Conservation (phyloP, 2,888 invertebrate genomes). For the Drosophila testacea region DNA sequence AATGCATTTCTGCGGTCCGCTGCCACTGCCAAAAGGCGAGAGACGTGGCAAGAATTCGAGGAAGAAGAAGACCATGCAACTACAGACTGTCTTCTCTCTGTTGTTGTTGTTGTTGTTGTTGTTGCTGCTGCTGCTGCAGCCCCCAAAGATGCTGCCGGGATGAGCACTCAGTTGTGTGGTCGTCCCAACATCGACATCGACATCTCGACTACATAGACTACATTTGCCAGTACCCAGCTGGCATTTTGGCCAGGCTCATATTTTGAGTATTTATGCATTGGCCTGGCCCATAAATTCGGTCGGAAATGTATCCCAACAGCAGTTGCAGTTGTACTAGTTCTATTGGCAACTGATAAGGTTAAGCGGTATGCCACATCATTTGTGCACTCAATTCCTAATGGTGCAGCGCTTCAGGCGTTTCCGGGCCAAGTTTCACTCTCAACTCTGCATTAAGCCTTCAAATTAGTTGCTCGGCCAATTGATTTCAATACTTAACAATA, state of each 20-base stretch:
- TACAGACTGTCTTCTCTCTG: background rate
- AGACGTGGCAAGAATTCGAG: background rate
- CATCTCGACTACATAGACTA: background rate
- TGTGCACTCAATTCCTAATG: slow-evolving; percentile 43
- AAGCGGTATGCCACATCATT: slow-evolving; percentile 48
- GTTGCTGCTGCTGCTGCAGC: background rate
- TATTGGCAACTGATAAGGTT: slow-evolving; percentile 43
- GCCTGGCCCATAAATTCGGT: slow-evolving; percentile 63
- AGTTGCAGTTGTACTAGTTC: background rate
- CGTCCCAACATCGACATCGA: slow-evolving; percentile 25
- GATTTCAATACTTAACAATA: background rate
- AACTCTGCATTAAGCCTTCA: slow-evolving; percentile 26
- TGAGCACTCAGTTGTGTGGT: slow-evolving; percentile 11
- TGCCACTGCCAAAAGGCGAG: slow-evolving; percentile 34
- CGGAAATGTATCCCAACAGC: slow-evolving; percentile 53
- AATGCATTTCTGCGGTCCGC: slow-evolving; percentile 77
- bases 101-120: too few relatives aligned
- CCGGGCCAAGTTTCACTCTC: background rate
- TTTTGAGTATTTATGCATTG: slow-evolving; percentile 66
- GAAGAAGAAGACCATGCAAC: background rate
- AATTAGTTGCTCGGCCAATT: background rate
- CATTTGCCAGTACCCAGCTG: slow-evolving; percentile 8
- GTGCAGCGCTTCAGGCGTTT: slow-evolving; percentile 18
- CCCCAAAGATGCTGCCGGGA: background rate
- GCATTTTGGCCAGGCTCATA: slow-evolving; percentile 45